phyloP scores from a whole-genome alignment of 1,140 invertebrate genomes.

The Zaprionus ghesquierei region DNA sequence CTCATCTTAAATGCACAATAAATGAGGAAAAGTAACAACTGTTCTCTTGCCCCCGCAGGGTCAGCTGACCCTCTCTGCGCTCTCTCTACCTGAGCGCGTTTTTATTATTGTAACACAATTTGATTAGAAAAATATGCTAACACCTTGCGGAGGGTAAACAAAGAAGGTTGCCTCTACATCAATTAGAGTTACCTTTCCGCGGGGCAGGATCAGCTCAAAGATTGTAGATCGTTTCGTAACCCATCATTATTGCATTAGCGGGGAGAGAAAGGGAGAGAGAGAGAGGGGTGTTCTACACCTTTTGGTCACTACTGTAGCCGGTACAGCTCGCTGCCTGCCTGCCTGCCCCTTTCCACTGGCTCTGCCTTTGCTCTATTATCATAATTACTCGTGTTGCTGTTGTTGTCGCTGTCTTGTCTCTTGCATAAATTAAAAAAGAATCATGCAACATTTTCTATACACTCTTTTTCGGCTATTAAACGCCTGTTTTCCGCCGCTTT shows the following conservation, averaged over 20 bases:
- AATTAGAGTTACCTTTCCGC: slow-evolving; percentile 79
- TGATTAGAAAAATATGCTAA: slow-evolving; percentile 78
- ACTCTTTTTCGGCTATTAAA: slow-evolving; percentile 57
- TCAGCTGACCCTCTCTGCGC: slow-evolving; percentile 44
- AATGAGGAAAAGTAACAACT: slow-evolving; percentile 80
- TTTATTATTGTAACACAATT: slow-evolving; percentile 76
- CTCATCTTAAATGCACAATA: slow-evolving; percentile 65
- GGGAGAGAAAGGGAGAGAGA: slow-evolving; percentile 14
- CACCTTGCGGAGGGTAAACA: slow-evolving; percentile 72
- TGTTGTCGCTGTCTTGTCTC: slow-evolving; percentile 11
- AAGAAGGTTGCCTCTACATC: slow-evolving; percentile 65
- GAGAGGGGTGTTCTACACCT: slow-evolving; percentile 47
- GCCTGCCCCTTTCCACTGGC: too few relatives aligned
- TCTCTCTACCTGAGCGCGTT: slow-evolving; percentile 38
- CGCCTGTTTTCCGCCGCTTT: slow-evolving; percentile 54
- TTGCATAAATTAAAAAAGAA: slow-evolving; percentile 76
- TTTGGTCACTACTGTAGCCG: slow-evolving; percentile 54
- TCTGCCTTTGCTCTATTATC: slow-evolving; percentile 53
- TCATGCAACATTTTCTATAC: slow-evolving; percentile 46
- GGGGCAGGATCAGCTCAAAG: slow-evolving; percentile 54
- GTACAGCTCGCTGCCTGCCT: neutral
- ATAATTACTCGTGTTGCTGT: slow-evolving; percentile 16
- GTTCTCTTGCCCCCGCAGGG: slow-evolving; percentile 55
- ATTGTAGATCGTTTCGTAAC: neutral
- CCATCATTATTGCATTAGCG: slow-evolving; percentile 70